phyloP scores from a whole-genome alignment of 1,140 invertebrate genomes.

The Ephestia elutella region DNA sequence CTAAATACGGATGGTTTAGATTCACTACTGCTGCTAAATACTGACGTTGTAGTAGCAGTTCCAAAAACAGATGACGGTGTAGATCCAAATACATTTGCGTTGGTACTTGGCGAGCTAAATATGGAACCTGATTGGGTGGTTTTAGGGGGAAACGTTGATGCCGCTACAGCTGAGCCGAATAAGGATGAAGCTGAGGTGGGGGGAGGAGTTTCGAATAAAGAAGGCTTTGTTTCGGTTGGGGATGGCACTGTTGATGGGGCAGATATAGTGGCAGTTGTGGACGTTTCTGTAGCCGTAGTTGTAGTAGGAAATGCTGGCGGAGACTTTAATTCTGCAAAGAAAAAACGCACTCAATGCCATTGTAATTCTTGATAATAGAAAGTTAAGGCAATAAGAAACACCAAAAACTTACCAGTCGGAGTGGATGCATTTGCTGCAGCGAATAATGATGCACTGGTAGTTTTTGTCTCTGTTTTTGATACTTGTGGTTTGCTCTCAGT shows the following conservation, averaged over 20 bases:
- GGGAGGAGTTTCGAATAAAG: slow-evolving; percentile 7
- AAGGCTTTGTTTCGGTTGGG: slow-evolving; percentile 11
- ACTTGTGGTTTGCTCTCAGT: slow-evolving; percentile 24
- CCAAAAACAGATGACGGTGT: slow-evolving; percentile 19
- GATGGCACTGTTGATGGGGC: slow-evolving; percentile 10
- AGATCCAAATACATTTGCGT: slow-evolving; percentile 16
- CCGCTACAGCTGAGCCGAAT: slow-evolving; percentile 37
- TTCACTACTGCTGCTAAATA: slow-evolving; percentile 18
- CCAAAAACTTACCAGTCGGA: slow-evolving; percentile 20
- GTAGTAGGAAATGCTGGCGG: slow-evolving; percentile 8
- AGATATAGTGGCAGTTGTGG: background rate
- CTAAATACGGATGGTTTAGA: slow-evolving; percentile 16
- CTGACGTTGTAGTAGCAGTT: slow-evolving; percentile 13
- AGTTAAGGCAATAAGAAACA: background rate
- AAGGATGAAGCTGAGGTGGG: slow-evolving; percentile 30
- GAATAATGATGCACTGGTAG: slow-evolving; percentile 29
- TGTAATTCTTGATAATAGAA: background rate
- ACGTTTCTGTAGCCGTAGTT: background rate
- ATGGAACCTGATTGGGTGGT: slow-evolving; percentile 26
- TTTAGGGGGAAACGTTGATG: slow-evolving; percentile 17
- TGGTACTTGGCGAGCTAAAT: slow-evolving; percentile 18
- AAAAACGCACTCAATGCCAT: slow-evolving; percentile 14
- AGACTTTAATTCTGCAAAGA: slow-evolving; percentile 10
- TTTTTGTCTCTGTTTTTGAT: slow-evolving; percentile 22
- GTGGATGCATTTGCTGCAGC: slow-evolving; percentile 23